These are phyloP conservation scores for Crepidodera aurea DNA, from an alignment of 2,888 invertebrate species.

Conservation along the genomic window DNA sequence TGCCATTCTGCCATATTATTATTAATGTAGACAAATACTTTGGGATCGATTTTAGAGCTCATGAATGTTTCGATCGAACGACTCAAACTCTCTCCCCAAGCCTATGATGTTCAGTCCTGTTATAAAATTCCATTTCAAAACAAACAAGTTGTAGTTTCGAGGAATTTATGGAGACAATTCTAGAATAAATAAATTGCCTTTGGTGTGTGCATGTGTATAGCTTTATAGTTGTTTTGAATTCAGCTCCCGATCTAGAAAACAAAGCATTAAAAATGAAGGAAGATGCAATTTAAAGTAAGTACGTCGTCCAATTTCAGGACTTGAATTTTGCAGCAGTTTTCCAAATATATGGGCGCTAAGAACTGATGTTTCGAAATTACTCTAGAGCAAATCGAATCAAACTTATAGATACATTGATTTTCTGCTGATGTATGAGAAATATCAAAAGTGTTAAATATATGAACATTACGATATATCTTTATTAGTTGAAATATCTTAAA, in stretches of 20 bases:
- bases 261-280: constrained; percentile 24
- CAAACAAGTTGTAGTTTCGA: constrained; percentile 2
- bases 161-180: constrained; percentile 13
- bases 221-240: constrained; percentile 14
- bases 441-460: too few species aligned
- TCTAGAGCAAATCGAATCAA: not conserved
- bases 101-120: too few species aligned
- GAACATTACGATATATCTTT: too few species aligned
- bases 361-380: not conserved
- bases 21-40: too few species aligned
- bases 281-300: constrained; percentile 22
- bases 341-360: not conserved
- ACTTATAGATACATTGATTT: not conserved
- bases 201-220: not conserved
- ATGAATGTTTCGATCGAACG: too few species aligned
- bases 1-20: too few species aligned
- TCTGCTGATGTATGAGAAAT: too few species aligned
- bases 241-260: constrained; percentile 21
- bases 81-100: too few species aligned
- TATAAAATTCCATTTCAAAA: too few species aligned
- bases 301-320: constrained; percentile 20
- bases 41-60: too few species aligned
- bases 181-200: constrained; percentile 6
- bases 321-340: constrained; percentile 15
- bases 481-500: too few species aligned